These are phyloP conservation scores for Cotesia chilonis DNA, from an alignment of 1,140 invertebrate species.

Conservation along the genomic window DNA sequence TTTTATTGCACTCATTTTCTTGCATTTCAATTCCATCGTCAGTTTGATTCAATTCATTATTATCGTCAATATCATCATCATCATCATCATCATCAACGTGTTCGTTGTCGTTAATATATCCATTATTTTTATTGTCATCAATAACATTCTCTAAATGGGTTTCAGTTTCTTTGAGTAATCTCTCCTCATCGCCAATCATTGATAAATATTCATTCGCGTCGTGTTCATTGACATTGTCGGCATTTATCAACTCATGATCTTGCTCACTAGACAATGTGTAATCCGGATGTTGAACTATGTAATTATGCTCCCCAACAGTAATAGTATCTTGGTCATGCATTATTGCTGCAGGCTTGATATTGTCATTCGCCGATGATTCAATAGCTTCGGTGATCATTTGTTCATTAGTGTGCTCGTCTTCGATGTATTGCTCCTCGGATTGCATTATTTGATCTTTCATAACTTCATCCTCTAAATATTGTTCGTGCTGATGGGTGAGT, in stretches of 20 bases:
- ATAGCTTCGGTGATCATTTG: slow-evolving; percentile 13
- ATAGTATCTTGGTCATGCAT: slow-evolving; percentile 38
- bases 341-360: slow-evolving; percentile 28
- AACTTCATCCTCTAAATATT: slow-evolving; percentile 33
- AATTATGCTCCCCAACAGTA: slow-evolving; percentile 48
- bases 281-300: slow-evolving; percentile 48
- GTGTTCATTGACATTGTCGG: slow-evolving; percentile 28
- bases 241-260: slow-evolving; percentile 26
- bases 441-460: slow-evolving; percentile 17
- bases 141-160: slow-evolving; percentile 10
- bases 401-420: slow-evolving; percentile 9
- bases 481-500: slow-evolving; percentile 44
- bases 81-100: not conserved
- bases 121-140: slow-evolving; percentile 17
- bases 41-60: slow-evolving; percentile 32
- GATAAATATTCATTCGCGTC: slow-evolving; percentile 31
- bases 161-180: not conserved
- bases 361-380: slow-evolving; percentile 12
- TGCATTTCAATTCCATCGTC: slow-evolving; percentile 47
- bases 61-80: not conserved
- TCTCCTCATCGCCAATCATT: slow-evolving; percentile 27
- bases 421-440: slow-evolving; percentile 7
- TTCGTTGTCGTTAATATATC: not conserved
- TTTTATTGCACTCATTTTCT: too few relatives aligned
- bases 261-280: slow-evolving; percentile 39